Percentiles rank a stretch among this genome's conserved stretches.
Evolutionary conservation across 1,140 invertebrate species (phyloP).

Genomic region (Kradibia gibbosae): DNA sequence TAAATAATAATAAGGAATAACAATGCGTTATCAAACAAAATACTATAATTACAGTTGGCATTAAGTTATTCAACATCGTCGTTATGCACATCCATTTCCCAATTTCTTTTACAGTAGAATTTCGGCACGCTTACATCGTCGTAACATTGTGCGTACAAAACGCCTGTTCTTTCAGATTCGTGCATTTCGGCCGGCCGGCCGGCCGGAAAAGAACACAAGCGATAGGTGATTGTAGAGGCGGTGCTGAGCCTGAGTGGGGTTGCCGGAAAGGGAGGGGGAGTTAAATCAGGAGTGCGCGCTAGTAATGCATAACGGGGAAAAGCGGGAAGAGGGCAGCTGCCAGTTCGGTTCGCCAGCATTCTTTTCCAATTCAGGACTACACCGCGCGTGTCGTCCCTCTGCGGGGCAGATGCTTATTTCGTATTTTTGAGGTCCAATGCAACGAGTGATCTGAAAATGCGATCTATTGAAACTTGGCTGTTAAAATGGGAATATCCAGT

Average conservation of each 20-base stretch:
- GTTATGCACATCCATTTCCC: not conserved
- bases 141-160: constrained; percentile 27
- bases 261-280: not conserved
- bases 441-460: not conserved
- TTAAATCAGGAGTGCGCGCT: constrained; percentile 10
- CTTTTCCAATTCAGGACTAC: constrained; percentile 31
- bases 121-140: constrained; percentile 37
- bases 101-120: constrained; percentile 9
- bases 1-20: too few relatives aligned
- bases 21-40: too few relatives aligned
- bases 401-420: constrained; percentile 1
- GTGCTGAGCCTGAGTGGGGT: not conserved
- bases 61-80: not conserved
- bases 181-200: not conserved
- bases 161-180: constrained; percentile 8
- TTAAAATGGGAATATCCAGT: constrained; percentile 11
- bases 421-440: constrained; percentile 5
- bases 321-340: constrained; percentile 35
- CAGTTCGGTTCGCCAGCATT: constrained; percentile 19
- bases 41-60: not conserved
- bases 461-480: not conserved
- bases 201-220: not conserved
- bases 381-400: constrained; percentile 15
- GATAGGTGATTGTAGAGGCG: too few relatives aligned
- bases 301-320: not conserved